Evolutionary conservation across 2,113 vertebrate genomes (phyloP).

Genomic region (Panurus biarmicus): DNA sequence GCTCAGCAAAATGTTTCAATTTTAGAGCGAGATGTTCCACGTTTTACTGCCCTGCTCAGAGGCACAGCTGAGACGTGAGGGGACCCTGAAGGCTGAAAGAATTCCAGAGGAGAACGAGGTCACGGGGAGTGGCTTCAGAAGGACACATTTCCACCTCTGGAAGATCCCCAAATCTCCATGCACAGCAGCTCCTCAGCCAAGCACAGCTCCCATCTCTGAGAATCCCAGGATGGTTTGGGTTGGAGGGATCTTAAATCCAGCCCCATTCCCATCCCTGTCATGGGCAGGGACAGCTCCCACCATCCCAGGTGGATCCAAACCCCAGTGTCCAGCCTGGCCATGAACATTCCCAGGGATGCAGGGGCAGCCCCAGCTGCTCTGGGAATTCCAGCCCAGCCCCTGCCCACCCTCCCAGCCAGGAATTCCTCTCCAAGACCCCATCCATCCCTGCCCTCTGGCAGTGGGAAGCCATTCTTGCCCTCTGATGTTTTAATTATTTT

Average conservation of each 20-base stretch:
- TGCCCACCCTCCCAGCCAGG: not conserved
- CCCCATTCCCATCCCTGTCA: accelerated
- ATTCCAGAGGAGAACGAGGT: not conserved
- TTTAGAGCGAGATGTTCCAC: accelerated
- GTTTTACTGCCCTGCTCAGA: not conserved
- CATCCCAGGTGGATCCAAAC: accelerated
- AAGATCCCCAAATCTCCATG: not conserved
- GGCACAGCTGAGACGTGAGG: not conserved
- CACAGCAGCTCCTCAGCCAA: not conserved
- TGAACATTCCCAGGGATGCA: not conserved
- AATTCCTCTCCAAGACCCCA: not conserved
- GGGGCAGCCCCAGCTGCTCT: not conserved
- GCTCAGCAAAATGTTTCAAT: not conserved
- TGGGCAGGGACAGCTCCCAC: not conserved
- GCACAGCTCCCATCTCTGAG: not conserved
- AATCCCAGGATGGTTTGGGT: not conserved
- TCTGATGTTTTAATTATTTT: not conserved
- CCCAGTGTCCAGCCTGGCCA: not conserved
- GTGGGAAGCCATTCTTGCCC: not conserved
- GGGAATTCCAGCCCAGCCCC: not conserved
- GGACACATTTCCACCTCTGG: not conserved
- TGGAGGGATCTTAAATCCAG: not conserved
- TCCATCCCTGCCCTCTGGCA: not conserved
- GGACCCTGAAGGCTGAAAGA: not conserved
- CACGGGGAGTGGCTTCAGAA: not conserved